Evolutionary conservation across 2,113 vertebrate species (phyloP).

Genomic region (Coturnix japonica): DNA sequence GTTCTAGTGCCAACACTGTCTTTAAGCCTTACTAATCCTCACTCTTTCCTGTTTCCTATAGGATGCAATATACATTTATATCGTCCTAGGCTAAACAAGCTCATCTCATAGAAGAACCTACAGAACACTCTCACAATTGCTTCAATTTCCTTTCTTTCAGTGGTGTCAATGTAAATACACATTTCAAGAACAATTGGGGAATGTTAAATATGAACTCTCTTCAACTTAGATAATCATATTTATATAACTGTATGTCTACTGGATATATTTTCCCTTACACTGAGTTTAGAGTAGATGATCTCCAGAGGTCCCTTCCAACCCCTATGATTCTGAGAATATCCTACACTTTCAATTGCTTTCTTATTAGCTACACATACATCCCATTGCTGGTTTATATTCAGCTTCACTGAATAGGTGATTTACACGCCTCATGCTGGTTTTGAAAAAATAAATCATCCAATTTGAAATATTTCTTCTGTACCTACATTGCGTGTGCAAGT

Average conservation of each 20-base stretch:
- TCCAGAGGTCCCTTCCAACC: background rate
- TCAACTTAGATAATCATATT: background rate
- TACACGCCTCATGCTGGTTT: background rate
- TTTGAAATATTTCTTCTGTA: background rate
- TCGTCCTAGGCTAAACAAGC: background rate
- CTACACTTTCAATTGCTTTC: background rate
- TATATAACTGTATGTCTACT: background rate
- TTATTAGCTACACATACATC: background rate
- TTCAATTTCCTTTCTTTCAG: background rate
- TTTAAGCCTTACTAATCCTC: background rate
- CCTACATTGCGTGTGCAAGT: background rate
- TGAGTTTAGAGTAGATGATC: background rate
- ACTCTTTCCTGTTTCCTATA: background rate
- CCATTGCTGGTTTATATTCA: background rate
- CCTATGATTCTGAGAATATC: background rate
- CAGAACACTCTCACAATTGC: background rate
- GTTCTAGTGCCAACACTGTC: background rate
- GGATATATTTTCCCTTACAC: background rate
- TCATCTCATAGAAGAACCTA: background rate
- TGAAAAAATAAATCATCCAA: background rate
- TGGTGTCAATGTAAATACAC: accelerated
- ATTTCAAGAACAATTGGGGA: background rate
- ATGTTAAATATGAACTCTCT: background rate
- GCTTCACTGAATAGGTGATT: background rate
- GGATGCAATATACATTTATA: background rate